A percentile compares a stretch with the other conserved stretches of the same genome.
phyloP scores from a whole-genome alignment of 2,888 invertebrate species.

The Augochlorella aurata region DNA sequence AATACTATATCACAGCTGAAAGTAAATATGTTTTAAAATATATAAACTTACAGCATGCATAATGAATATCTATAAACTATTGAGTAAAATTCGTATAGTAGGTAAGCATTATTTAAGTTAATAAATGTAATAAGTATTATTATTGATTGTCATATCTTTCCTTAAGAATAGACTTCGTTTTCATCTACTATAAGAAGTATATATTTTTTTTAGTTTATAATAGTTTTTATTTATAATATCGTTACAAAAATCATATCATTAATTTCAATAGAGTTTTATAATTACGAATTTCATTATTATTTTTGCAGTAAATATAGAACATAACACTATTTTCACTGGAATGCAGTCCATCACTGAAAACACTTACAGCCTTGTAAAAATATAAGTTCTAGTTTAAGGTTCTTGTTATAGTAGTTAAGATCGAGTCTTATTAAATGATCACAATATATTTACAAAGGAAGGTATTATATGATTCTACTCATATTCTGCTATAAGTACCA shows the following conservation, averaged over 20 bases:
- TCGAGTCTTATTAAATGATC: slow-evolving; percentile 25
- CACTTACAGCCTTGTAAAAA: slow-evolving; percentile 36
- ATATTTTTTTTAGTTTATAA: slow-evolving; percentile 8
- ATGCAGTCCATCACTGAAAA: slow-evolving; percentile 22
- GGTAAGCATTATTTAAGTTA: not conserved
- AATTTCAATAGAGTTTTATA: not conserved
- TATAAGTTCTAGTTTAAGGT: slow-evolving; percentile 33
- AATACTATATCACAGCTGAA: not conserved
- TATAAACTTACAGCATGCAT: not conserved
- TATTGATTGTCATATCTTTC: slow-evolving; percentile 13
- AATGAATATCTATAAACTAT: not conserved
- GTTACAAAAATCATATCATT: too few relatives aligned
- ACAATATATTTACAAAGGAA: slow-evolving; percentile 24
- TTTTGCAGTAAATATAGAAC: slow-evolving; percentile 26
- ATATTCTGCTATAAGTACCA: slow-evolving; percentile 95
- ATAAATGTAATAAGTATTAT: slow-evolving; percentile 4
- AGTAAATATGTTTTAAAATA: not conserved
- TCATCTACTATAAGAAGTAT: slow-evolving; percentile 28
- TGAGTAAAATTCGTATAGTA: slow-evolving; percentile 3
- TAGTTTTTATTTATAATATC: not conserved
- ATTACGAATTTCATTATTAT: slow-evolving; percentile 4
- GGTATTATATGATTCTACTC: slow-evolving; percentile 82
- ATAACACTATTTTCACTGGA: slow-evolving; percentile 45
- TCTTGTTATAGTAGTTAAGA: slow-evolving; percentile 33
- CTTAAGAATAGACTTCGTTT: slow-evolving; percentile 20